These are phyloP conservation scores for Macroglossus sobrinus DNA, from an alignment of 2,113 vertebrate genomes.

Conservation along the genomic window DNA sequence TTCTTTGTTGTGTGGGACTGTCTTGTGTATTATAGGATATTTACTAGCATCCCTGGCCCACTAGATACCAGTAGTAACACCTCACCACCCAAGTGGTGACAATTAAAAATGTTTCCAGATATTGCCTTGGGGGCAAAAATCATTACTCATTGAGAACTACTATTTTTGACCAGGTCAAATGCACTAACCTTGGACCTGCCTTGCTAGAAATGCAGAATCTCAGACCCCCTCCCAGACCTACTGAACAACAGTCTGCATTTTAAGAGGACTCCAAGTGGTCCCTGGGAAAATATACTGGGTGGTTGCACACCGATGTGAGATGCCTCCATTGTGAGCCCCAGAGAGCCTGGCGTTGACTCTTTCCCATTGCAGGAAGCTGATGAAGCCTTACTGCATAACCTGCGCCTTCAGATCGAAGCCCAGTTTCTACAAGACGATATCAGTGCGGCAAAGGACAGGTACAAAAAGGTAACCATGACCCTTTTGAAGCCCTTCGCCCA, in stretches of 20 bases:
- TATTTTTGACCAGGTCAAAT: background rate
- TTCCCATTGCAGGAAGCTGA: conserved; percentile 90
- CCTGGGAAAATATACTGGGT: background rate
- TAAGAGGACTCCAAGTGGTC: background rate
- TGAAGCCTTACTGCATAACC: conserved; percentile 88
- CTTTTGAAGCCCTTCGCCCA: background rate
- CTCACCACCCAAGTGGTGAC: background rate
- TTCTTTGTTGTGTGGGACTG: background rate
- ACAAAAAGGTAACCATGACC: conserved; percentile 89
- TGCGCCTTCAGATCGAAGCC: conserved; percentile 92
- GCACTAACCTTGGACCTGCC: background rate
- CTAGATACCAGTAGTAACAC: background rate
- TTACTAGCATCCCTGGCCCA: background rate
- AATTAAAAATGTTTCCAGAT: background rate
- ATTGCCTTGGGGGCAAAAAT: background rate
- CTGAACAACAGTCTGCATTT: background rate
- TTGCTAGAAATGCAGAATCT: background rate
- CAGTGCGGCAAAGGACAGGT: conserved; percentile 91
- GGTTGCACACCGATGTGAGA: accelerated
- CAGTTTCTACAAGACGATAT: conserved; percentile 96
- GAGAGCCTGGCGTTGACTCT: accelerated
- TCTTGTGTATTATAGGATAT: background rate
- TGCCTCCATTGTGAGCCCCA: too few species aligned
- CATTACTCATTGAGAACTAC: background rate
- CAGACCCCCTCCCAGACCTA: background rate